Evolutionary conservation across 2,797 vertebrate species (phyloP).

Genomic region (Menidia menidia): DNA sequence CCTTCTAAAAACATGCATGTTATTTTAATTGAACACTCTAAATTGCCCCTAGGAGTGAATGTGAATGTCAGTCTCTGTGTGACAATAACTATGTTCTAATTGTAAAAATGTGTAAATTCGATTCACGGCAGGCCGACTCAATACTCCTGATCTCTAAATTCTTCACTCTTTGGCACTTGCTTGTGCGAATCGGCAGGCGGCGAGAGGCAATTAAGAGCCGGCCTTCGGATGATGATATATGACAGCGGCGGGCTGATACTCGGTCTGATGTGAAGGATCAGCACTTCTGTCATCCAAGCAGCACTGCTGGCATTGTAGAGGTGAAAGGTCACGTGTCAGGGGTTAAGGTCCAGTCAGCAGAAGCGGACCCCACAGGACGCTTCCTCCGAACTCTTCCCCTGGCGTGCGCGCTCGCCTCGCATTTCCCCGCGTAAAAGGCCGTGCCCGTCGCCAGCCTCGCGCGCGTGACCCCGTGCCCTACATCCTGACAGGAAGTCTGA

Average conservation of each 20-base stretch:
- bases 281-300: slow-evolving; percentile 14
- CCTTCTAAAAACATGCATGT: too few species aligned
- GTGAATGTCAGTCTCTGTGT: too few species aligned
- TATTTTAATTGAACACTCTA: too few species aligned
- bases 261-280: slow-evolving; percentile 17
- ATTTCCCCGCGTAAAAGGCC: slow-evolving; percentile 2
- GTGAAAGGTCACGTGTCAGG: slow-evolving; percentile 66
- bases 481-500: slow-evolving; percentile 72
- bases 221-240: not conserved
- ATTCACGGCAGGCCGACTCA: too few species aligned
- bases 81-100: too few species aligned
- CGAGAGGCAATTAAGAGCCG: not conserved
- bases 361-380: slow-evolving; percentile 43
- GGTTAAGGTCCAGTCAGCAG: slow-evolving; percentile 71
- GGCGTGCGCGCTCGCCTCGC: not conserved
- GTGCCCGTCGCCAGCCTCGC: slow-evolving; percentile 12
- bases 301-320: slow-evolving; percentile 65
- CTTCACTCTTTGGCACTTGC: too few species aligned
- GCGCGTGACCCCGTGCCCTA: slow-evolving; percentile 64
- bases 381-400: slow-evolving; percentile 23
- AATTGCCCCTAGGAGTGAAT: too few species aligned
- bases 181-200: too few species aligned
- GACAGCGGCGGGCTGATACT: not conserved
- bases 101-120: too few species aligned
- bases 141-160: too few species aligned